Evolutionary conservation across 2,797 vertebrate genomes (phyloP).

Genomic region (Chelidonichthys spinosus): DNA sequence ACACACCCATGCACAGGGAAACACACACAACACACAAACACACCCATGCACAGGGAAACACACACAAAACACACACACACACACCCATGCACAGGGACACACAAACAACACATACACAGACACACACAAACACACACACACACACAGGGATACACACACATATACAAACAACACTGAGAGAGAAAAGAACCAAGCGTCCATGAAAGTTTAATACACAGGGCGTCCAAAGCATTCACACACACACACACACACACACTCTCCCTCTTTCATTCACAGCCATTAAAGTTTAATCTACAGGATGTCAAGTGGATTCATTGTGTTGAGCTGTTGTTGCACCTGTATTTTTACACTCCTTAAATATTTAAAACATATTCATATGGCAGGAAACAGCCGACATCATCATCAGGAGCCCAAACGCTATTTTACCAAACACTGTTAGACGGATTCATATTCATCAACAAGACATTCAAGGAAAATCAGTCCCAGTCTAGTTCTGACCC

Average conservation of each 20-base stretch:
- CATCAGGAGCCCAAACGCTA: slow-evolving; percentile 3
- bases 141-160: slow-evolving; percentile 44
- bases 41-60: slow-evolving; percentile 6
- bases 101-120: not conserved
- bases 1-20: slow-evolving; percentile 11
- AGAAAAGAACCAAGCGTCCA: slow-evolving; percentile 54
- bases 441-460: slow-evolving; percentile 29
- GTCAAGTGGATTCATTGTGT: slow-evolving; percentile 65
- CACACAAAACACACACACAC: slow-evolving; percentile 18
- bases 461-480: not conserved
- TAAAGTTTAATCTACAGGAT: slow-evolving; percentile 71
- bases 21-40: no score
- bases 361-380: slow-evolving; percentile 55
- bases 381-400: slow-evolving; percentile 23
- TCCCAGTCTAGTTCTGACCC: no score
- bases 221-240: slow-evolving; percentile 60
- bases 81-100: no score
- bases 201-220: slow-evolving; percentile 73
- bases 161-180: slow-evolving; percentile 34
- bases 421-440: not conserved
- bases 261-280: slow-evolving; percentile 53
- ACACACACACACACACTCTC: slow-evolving; percentile 34
- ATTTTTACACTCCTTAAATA: slow-evolving; percentile 67
- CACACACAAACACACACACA: slow-evolving; percentile 35
- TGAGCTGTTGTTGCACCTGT: slow-evolving; percentile 62